These are phyloP conservation scores for Drosophila borealis DNA, from an alignment of 2,888 invertebrate species.

Conservation along the genomic window DNA sequence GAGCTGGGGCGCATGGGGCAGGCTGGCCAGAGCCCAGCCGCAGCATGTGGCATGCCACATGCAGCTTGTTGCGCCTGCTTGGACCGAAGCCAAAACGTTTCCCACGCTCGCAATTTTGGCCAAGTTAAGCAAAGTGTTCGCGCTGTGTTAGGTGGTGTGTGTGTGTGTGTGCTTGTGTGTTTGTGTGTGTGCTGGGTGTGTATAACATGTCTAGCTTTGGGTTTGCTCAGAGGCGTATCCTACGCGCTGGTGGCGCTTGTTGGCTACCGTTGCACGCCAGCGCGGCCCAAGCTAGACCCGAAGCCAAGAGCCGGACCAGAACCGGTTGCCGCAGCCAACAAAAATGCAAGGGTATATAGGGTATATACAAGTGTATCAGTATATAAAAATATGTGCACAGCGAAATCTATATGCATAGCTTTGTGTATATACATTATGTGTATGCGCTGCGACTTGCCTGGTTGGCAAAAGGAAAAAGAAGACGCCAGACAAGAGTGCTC, in stretches of 20 bases:
- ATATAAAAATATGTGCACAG: neutral
- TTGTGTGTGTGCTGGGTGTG: conserved; percentile 29
- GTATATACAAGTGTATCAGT: conserved; percentile 5
- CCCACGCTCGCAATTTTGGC: conserved; percentile 56
- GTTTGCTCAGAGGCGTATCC: conserved; percentile 36
- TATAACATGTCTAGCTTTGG: conserved; percentile 58
- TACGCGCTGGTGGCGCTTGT: conserved; percentile 67
- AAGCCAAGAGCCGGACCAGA: conserved; percentile 23
- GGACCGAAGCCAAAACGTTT: conserved; percentile 33
- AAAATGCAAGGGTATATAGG: conserved; percentile 27
- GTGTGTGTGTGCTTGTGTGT: conserved; percentile 7
- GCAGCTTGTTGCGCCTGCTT: conserved; percentile 28
- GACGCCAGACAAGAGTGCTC: neutral
- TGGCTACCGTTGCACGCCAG: conserved; percentile 74
- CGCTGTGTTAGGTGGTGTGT: neutral
- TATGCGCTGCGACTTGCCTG: conserved; percentile 4
- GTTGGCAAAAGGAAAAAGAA: conserved; percentile 1
- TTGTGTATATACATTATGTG: conserved; percentile 1
- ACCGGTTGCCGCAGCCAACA: conserved; percentile 39
- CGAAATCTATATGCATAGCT: neutral
- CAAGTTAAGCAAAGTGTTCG: conserved; percentile 10
- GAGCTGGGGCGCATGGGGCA: neutral
- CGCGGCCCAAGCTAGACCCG: conserved; percentile 17
- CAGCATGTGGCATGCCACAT: conserved; percentile 58
- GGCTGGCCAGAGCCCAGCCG: neutral